Base-by-base conservation (phyloP, 2,888 invertebrate species). In the Callosobruchus maculatus region DNA sequence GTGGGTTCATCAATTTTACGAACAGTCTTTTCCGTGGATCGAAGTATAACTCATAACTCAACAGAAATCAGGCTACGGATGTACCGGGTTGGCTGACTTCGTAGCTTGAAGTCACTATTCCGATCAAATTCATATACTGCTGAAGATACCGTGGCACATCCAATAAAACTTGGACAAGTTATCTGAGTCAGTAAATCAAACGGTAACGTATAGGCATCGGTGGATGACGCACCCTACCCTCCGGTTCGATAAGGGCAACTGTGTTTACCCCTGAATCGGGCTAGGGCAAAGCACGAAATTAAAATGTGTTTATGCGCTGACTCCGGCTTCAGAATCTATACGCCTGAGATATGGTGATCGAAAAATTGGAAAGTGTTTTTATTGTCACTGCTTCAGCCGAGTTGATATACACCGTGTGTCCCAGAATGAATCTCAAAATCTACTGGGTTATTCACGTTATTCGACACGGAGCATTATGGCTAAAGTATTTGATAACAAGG, bases 91-190 rank as follows among this genome's bases (percentile, higher is more conserved):
- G 13, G 13, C 18, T 18, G 13, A 49, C n/a, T n/a, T n/a, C n/a
- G n/a, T n/a, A n/a, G n/a, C 13, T 13, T 13, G 49, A 49, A 7
- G 1, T 18, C 49, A 18, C 49, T 49, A 7, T 18, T 49, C 49
- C 49, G 5, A 49, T 13, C 49, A 49, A 49, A 49, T 49, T 49
- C 49, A 49, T 49, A 49, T 18, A 49, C 13, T 49, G 13, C 13
- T 13, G 49, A 49, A 49, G 49, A 18, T 49, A 49, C 49, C 49
- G 1, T 49, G 49, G 49, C 49, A 74, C 74, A 76, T 78, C 78
- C 78, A 78, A 78, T 78, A 78, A 78, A 78, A 78, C 74, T 78
- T 78, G 71, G 70, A 72, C 77, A 69, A 75, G 76, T 74, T 78
- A 78, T 78, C 78, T 73, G 78, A 74, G 77, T 71, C 73, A 72